Conservation (phyloP, 2,888 invertebrate species). For the Dinocampus coccinellae region DNA sequence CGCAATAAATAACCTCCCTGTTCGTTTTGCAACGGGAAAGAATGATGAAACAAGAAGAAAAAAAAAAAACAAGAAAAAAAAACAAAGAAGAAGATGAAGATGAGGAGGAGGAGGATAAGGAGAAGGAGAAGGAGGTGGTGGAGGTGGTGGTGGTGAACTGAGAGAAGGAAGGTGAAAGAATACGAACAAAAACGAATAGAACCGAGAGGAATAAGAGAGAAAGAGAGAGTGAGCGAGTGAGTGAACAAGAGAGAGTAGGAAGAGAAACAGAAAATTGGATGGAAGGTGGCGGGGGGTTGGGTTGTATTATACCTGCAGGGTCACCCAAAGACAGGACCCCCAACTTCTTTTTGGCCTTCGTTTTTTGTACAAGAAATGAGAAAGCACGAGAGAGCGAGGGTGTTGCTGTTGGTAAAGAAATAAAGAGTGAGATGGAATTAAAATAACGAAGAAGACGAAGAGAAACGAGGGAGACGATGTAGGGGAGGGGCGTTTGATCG, state of each 20-base stretch:
- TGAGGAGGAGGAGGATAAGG: slow-evolving; percentile 20
- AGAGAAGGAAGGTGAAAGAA: slow-evolving; percentile 27
- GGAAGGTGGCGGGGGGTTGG: slow-evolving; percentile 41
- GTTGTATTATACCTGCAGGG: slow-evolving; percentile 65
- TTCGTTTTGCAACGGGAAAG: slow-evolving; percentile 48
- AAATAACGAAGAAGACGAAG: slow-evolving; percentile 32
- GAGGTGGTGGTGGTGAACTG: not conserved
- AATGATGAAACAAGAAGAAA: slow-evolving; percentile 12
- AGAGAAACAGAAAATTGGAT: not conserved
- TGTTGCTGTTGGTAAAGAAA: slow-evolving; percentile 36
- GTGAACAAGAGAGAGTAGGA: slow-evolving; percentile 23
- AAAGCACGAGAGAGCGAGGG: slow-evolving; percentile 52
- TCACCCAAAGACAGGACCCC: slow-evolving; percentile 49
- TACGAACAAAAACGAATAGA: no score
- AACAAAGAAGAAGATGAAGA: slow-evolving; percentile 30
- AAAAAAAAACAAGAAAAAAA: slow-evolving; percentile 20
- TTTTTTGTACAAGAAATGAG: slow-evolving; percentile 64
- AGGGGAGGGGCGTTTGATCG: no score
- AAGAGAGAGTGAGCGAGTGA: no score
- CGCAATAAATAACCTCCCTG: slow-evolving; percentile 66
- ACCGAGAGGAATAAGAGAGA: no score
- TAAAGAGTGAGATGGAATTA: slow-evolving; percentile 23
- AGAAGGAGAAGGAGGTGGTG: slow-evolving; percentile 21
- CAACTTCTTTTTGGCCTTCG: slow-evolving; percentile 59
- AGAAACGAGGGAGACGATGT: slow-evolving; percentile 37